Percentiles rank a stretch among this genome's conserved stretches.
These are phyloP conservation scores for Dendrolimus punctatus DNA, from an alignment of 1,140 invertebrate species.

Conservation along the genomic window DNA sequence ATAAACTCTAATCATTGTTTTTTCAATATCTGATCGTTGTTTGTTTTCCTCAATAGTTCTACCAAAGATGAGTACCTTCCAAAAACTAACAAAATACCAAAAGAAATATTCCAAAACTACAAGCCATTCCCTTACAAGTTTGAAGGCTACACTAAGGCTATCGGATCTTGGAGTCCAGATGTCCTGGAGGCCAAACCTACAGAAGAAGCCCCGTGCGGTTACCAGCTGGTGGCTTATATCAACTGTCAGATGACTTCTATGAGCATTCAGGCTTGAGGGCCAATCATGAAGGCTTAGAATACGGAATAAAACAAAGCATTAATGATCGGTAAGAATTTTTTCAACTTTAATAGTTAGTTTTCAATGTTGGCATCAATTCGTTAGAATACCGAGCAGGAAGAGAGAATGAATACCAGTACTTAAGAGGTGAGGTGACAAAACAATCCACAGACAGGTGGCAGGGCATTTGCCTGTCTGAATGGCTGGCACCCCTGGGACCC, in stretches of 20 bases:
- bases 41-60: slow-evolving; percentile 21
- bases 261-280: neutral
- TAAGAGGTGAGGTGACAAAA: too few relatives aligned
- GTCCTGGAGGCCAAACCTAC: slow-evolving; percentile 39
- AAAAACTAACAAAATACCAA: slow-evolving; percentile 22
- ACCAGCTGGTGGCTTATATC: slow-evolving; percentile 49
- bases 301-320: slow-evolving; percentile 28
- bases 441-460: too few relatives aligned
- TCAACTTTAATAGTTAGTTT: too few relatives aligned
- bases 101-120: slow-evolving; percentile 15
- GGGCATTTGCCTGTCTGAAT: too few relatives aligned
- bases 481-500: too few relatives aligned
- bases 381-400: too few relatives aligned
- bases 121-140: slow-evolving; percentile 39
- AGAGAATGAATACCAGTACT: too few relatives aligned
- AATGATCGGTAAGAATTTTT: slow-evolving; percentile 38
- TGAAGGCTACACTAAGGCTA: slow-evolving; percentile 22
- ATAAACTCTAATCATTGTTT: neutral
- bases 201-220: slow-evolving; percentile 33
- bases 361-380: too few relatives aligned
- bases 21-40: neutral
- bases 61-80: slow-evolving; percentile 23
- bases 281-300: slow-evolving; percentile 30
- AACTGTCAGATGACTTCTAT: slow-evolving; percentile 29
- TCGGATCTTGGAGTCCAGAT: slow-evolving; percentile 21